Base-by-base conservation (phyloP, 2,797 vertebrate genomes). In the Eulemur mongoz region DNA sequence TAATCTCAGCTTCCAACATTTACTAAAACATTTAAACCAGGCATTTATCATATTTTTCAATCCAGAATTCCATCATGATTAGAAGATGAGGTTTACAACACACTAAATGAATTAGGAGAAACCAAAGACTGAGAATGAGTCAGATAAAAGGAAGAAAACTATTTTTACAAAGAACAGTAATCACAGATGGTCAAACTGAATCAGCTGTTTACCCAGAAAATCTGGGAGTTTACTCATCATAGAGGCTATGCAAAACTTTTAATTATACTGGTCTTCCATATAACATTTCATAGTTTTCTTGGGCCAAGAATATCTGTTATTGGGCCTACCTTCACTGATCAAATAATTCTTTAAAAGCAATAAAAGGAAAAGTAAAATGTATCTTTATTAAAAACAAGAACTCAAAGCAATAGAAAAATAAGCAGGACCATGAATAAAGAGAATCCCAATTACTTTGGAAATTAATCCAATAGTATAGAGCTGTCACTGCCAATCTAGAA, bases 201-300 rank as follows among this genome's bases (percentile, higher is more conserved):
- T 92, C 94, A 97, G 97, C 88, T 98, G 97, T 94, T 97, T 63
- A 89, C 11, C 92, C 57, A 97, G 92, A 97, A 96, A 94, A 94
- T 97, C 94, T 90, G 95, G 92, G 92, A 94, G 91, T 97, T 98
- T 97, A 98, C 97, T 95, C 92, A 57, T 69, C 96, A 97, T 93
- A 95, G 84, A 93, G 89, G 0, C 91, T 96, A 95, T 96, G 98
- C 97, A 98, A 98, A 93, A 94, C 70, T 93, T 95, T 98, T 98
- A 97, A 98, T 98, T 98, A 97, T 75, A 97, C 75, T 95, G 65
- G 14, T 85, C 48, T 96, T 97, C 78, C 72, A 91, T 52, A 94
- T 72, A 93, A 81, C 38, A 96, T 65, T 92, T 95, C 78, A 94
- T 78, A 92, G 87, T 35, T 72, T 92, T 94, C 79, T 86, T 43